These are phyloP conservation scores for Lithophane ornitopus DNA, from an alignment of 2,888 invertebrate genomes.

Conservation along the genomic window DNA sequence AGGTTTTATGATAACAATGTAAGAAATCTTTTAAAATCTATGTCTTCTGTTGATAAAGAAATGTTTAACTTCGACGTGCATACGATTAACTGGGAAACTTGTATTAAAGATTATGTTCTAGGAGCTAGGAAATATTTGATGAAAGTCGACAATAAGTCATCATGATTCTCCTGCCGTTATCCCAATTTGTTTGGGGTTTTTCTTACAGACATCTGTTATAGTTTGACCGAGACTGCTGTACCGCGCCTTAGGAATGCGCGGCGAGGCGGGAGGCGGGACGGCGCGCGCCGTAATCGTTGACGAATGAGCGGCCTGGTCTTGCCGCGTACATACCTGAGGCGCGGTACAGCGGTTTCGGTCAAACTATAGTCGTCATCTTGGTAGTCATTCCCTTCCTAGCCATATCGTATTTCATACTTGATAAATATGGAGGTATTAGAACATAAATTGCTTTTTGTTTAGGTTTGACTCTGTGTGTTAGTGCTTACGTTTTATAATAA, in stretches of 20 bases:
- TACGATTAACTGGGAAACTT: constrained; percentile 64
- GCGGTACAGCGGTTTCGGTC: too few species aligned
- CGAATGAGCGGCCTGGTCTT: too few species aligned
- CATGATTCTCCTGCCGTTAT: not conserved
- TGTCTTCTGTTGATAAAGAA: constrained; percentile 61
- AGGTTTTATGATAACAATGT: constrained; percentile 65
- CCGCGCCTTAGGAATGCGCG: too few species aligned
- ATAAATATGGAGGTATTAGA: not conserved
- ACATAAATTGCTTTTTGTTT: not conserved
- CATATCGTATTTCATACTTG: not conserved
- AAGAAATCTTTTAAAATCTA: constrained; percentile 41
- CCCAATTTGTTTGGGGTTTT: not conserved
- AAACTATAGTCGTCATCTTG: not conserved
- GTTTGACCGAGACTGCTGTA: too few species aligned
- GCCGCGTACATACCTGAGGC: too few species aligned
- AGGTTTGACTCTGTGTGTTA: not conserved
- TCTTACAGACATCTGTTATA: not conserved
- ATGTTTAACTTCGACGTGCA: constrained; percentile 66
- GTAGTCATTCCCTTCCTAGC: not conserved
- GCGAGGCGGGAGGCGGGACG: too few species aligned
- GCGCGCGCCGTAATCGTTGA: too few species aligned
- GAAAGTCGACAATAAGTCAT: constrained; percentile 26
- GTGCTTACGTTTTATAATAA: not conserved
- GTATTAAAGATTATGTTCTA: constrained; percentile 61
- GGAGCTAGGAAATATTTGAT: constrained; percentile 62